These are phyloP conservation scores for Miltochrista miniata DNA, from an alignment of 2,888 invertebrate species.

Conservation along the genomic window DNA sequence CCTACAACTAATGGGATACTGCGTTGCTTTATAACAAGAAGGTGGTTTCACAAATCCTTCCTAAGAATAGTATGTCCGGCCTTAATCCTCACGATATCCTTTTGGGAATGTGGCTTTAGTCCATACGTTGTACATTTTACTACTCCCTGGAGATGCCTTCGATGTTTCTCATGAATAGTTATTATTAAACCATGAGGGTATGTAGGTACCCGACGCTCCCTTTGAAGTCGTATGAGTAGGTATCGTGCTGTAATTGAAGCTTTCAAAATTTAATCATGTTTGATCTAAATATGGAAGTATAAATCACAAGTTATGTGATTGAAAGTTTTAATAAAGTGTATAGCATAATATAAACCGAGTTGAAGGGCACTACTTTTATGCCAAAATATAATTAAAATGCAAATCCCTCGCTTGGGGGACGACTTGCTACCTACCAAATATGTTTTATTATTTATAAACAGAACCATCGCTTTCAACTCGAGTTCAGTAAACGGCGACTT, in stretches of 20 bases:
- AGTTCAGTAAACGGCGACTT: conserved; percentile 24
- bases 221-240: too few relatives aligned
- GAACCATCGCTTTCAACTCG: conserved; percentile 46
- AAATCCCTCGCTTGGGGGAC: conserved; percentile 25
- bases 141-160: conserved; percentile 16
- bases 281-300: too few relatives aligned
- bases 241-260: too few relatives aligned
- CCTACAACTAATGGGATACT: conserved; percentile 12
- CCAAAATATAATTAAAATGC: conserved; percentile 23
- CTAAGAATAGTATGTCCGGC: conserved; percentile 22
- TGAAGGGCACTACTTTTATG: conserved; percentile 1
- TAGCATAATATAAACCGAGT: too few relatives aligned
- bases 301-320: too few relatives aligned
- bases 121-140: conserved; percentile 25
- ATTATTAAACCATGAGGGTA: not conserved
- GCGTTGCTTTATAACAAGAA: conserved; percentile 23
- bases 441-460: conserved; percentile 40
- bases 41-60: conserved; percentile 22
- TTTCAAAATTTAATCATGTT: too few relatives aligned
- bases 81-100: conserved; percentile 25
- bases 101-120: conserved; percentile 27
- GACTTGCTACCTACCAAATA: conserved; percentile 13
- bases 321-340: too few relatives aligned
- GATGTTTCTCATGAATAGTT: conserved; percentile 16
- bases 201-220: too few relatives aligned